These are phyloP conservation scores for Ectemnius continuus DNA, from an alignment of 2,888 invertebrate genomes.

Conservation along the genomic window DNA sequence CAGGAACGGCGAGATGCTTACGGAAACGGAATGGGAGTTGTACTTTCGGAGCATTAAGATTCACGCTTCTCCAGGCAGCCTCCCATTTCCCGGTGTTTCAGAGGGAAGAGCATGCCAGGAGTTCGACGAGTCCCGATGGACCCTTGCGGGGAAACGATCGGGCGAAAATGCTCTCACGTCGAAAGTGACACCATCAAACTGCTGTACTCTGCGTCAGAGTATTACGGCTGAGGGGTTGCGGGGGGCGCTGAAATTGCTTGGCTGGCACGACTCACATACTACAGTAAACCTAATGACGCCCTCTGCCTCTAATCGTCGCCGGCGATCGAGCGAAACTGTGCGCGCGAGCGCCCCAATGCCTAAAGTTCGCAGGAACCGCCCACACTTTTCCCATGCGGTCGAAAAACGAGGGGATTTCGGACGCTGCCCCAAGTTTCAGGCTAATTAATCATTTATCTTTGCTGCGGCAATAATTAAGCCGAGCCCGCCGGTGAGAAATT, in stretches of 20 bases:
- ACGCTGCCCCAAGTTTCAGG: no score
- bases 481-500: not conserved
- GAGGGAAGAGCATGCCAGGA: slow-evolving; percentile 20
- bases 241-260: not conserved
- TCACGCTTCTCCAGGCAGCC: slow-evolving; percentile 16
- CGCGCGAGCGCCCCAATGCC: no score
- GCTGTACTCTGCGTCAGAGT: not conserved
- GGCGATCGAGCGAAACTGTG: no score
- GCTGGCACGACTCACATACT: not conserved
- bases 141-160: slow-evolving; percentile 25
- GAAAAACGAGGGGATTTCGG: no score
- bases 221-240: not conserved
- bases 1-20: no score
- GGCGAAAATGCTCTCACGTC: not conserved
- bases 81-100: slow-evolving; percentile 18
- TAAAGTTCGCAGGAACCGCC: no score
- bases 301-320: not conserved
- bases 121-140: slow-evolving; percentile 31
- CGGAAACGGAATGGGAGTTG: no score
- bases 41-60: slow-evolving; percentile 8
- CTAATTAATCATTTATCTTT: not conserved
- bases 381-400: no score
- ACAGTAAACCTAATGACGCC: not conserved
- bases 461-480: slow-evolving; percentile 4
- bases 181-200: not conserved